These are phyloP conservation scores for Caenorhabditis briggsae DNA, from an alignment of 1,140 invertebrate species.

Conservation along the genomic window DNA sequence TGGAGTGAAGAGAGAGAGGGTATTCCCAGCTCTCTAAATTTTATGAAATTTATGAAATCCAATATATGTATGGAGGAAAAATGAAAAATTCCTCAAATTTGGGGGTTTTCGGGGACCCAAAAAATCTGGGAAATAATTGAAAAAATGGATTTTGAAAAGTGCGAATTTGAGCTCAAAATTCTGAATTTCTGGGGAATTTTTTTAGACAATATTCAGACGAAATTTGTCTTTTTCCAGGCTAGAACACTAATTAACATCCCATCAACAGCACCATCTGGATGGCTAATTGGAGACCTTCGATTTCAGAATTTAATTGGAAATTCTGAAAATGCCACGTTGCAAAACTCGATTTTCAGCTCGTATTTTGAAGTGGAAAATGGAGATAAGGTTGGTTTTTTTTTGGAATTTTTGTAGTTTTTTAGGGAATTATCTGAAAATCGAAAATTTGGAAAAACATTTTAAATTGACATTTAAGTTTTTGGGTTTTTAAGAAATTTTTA, in stretches of 20 bases:
- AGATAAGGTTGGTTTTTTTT: background rate
- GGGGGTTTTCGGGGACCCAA: background rate
- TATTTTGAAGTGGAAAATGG: constrained; percentile 20
- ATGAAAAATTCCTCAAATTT: too few relatives aligned
- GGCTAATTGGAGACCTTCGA: constrained; percentile 16
- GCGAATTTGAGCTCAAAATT: too few relatives aligned
- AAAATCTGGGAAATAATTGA: background rate
- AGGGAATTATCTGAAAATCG: too few relatives aligned
- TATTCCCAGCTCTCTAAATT: background rate
- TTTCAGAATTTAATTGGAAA: constrained; percentile 29
- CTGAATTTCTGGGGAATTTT: too few relatives aligned
- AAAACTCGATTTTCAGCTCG: constrained; percentile 7
- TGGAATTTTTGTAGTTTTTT: too few relatives aligned
- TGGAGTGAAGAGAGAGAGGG: background rate
- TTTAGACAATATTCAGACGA: too few relatives aligned
- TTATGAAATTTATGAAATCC: background rate
- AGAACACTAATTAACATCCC: constrained; percentile 8
- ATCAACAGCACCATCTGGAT: background rate
- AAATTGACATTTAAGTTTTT: too few relatives aligned
- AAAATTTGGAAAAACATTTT: too few relatives aligned
- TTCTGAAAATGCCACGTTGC: background rate
- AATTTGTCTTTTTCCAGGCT: constrained; percentile 9
- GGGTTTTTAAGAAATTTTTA: too few relatives aligned
- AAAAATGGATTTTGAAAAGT: too few relatives aligned
- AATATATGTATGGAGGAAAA: too few relatives aligned